Evolutionary conservation across 2,113 vertebrate species (phyloP), one percentile per base, ranked within the genome.

Genomic region (Herpailurus yagouaroundi): DNA sequence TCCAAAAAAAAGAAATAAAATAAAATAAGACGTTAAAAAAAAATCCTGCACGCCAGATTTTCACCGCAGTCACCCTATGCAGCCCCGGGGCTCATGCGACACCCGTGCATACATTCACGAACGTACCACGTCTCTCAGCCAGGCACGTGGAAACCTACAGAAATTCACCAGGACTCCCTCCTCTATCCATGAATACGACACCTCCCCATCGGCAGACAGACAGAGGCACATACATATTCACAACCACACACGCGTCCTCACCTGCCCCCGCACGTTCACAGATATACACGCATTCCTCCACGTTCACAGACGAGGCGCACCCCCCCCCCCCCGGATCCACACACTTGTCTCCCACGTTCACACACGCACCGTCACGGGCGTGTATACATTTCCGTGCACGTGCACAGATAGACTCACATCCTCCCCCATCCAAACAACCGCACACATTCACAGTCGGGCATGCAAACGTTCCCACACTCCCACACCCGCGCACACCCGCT

Each of bases 381-480:
- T 2, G 38, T 18, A 29, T 11, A 25, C 57, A 27, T 55, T 7
- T 55, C 41, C 5, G 45, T 41, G 48, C 33, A 4, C 19, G 16
- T 0, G 1, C 82, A 45, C 36, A 79, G 11, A 29, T n/a, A 27
- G 2, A 27, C 55, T 48, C 74, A 41, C 19, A 29, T 33, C 19
- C 64, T n/a, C 81, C 4, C 6, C 14, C 1, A 50, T 13, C 14
- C 45, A 64, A 8, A 52, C 36, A 64, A 5, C 68, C 74, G 31
- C 10, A 41, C 41, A 2, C 3, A 13, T 27, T 66, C 55, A 36
- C 13, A 52, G 16, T 21, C 14, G 48, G 12, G n/a, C 23, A n/a
- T n/a, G 55, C 18, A 4, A 5, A 33, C 13, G 0, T 4, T 7
- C 48, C 45, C 15, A 31, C 16, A 4, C 36, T 12, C 33, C 5